These are phyloP conservation scores for Drosophila athabasca DNA, from an alignment of 1,140 invertebrate genomes.

Conservation along the genomic window DNA sequence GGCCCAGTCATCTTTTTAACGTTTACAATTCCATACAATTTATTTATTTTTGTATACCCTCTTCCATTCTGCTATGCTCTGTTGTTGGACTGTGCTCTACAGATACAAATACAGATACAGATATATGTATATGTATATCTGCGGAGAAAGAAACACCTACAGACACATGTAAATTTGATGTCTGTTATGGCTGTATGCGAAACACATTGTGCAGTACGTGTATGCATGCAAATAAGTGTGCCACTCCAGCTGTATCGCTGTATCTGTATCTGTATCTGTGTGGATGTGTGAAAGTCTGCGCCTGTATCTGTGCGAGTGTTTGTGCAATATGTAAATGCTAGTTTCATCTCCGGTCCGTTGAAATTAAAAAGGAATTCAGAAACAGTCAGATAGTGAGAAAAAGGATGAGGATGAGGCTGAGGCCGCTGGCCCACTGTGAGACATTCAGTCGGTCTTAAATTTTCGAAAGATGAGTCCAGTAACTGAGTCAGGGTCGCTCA, in stretches of 20 bases:
- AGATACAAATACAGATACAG: constrained; percentile 11
- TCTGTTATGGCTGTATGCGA: constrained; percentile 37
- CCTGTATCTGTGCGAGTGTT: constrained; percentile 12
- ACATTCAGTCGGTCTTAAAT: constrained; percentile 13
- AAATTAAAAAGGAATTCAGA: constrained; percentile 59
- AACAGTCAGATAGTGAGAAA: constrained; percentile 18
- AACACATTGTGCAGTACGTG: constrained; percentile 42
- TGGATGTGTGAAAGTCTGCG: constrained; percentile 34
- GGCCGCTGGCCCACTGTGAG: constrained; percentile 8
- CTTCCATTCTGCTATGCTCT: constrained; percentile 15
- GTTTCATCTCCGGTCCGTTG: constrained; percentile 51
- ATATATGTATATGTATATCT: constrained; percentile 6
- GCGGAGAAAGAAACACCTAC: constrained; percentile 24
- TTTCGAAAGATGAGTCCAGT: constrained; percentile 13
- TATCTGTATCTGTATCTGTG: constrained; percentile 11
- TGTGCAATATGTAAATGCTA: constrained; percentile 58
- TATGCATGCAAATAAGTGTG: constrained; percentile 52
- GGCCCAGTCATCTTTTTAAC: constrained; percentile 34
- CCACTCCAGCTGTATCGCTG: background rate
- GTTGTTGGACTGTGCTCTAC: constrained; percentile 25
- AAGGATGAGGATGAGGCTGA: no score
- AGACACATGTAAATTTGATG: constrained; percentile 52
- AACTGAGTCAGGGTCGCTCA: constrained; percentile 34
- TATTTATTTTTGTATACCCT: constrained; percentile 16
- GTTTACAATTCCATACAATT: constrained; percentile 45